Evolutionary conservation across 2,888 invertebrate species (phyloP).

Genomic region (Xestoiulus laeticollis): DNA sequence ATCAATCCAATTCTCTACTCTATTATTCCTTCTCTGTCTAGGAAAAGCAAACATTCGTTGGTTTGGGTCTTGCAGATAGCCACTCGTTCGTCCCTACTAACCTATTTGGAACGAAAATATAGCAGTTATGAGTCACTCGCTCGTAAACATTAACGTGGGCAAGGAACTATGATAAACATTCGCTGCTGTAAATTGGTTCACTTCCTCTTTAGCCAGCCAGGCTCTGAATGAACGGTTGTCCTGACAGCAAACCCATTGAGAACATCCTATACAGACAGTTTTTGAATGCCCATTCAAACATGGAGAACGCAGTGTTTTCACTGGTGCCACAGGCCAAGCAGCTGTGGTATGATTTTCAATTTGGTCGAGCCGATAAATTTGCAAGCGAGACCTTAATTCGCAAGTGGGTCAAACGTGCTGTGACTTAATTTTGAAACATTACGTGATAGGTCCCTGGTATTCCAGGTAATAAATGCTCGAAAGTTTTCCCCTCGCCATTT

Average conservation of each 20-base stretch:
- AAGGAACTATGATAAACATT: neutral
- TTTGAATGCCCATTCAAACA: neutral
- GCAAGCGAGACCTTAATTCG: neutral
- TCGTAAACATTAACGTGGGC: conserved; percentile 22
- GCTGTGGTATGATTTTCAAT: neutral
- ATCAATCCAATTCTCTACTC: too few species aligned
- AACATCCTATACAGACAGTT: neutral
- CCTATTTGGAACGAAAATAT: conserved; percentile 1
- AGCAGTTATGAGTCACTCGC: conserved; percentile 7
- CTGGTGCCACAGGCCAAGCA: neutral
- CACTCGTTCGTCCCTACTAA: neutral
- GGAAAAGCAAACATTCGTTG: neutral
- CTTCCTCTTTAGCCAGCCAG: neutral
- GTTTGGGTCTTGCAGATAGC: neutral
- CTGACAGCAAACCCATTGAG: neutral
- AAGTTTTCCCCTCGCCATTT: neutral
- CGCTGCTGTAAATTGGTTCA: conserved; percentile 2
- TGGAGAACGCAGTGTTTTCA: neutral
- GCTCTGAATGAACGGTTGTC: neutral
- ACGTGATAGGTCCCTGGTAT: conserved; percentile 16
- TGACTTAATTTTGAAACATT: neutral
- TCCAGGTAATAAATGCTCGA: neutral
- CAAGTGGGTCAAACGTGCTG: conserved; percentile 15
- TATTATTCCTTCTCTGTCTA: too few species aligned
- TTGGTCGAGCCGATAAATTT: neutral